A percentile compares a stretch with the other conserved stretches of the same genome.
Evolutionary conservation across 1,140 invertebrate species (phyloP).

Genomic region (Pemphigus obesinymphae): DNA sequence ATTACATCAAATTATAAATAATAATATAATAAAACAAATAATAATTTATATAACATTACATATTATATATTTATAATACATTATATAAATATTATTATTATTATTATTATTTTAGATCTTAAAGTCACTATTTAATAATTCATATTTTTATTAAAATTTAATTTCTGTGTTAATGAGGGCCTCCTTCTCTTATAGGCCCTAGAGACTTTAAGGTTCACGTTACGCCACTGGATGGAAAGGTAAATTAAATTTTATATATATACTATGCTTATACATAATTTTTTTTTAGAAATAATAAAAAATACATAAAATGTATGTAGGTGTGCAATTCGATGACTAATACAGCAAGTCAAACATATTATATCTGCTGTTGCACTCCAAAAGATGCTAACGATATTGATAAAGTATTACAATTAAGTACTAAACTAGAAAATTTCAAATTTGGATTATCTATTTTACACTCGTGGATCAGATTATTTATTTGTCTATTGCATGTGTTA

Average conservation of each 20-base stretch:
- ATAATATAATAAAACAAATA: too few species aligned
- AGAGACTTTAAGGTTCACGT: too few species aligned
- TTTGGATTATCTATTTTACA: neutral
- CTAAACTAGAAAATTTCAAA: neutral
- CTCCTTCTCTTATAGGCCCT: too few species aligned
- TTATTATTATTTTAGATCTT: too few species aligned
- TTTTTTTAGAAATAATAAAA: neutral
- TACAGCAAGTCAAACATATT: neutral
- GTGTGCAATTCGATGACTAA: neutral
- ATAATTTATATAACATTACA: too few species aligned
- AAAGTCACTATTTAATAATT: too few species aligned
- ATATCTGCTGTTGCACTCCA: neutral
- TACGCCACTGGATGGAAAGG: neutral
- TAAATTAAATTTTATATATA: neutral
- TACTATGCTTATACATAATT: too few species aligned
- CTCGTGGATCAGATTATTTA: neutral
- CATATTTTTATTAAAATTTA: too few species aligned
- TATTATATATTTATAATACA: too few species aligned
- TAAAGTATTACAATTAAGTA: neutral
- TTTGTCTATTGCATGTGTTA: neutral
- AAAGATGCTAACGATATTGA: neutral
- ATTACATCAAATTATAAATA: too few species aligned
- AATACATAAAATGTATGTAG: neutral
- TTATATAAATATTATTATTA: too few species aligned
- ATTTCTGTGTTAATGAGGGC: too few species aligned